Evolutionary conservation across 2,113 vertebrate species (phyloP).

Genomic region (Gallinago jamesoni): DNA sequence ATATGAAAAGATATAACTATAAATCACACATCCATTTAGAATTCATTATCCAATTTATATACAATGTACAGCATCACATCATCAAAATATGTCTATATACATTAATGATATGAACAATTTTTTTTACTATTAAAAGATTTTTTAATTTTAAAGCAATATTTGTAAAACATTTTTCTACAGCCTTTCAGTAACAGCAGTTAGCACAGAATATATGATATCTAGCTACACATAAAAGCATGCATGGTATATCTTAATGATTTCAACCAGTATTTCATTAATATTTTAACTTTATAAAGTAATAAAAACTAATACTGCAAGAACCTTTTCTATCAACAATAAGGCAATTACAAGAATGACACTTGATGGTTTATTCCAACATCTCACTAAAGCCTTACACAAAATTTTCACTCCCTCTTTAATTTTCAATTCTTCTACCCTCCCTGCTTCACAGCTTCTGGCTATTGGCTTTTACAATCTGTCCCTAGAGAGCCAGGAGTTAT

Average conservation of each 20-base stretch:
- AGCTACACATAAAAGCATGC: not conserved
- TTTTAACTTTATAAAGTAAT: slow-evolving; percentile 40
- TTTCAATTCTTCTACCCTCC: slow-evolving; percentile 95
- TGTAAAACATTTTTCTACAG: not conserved
- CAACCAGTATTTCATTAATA: not conserved
- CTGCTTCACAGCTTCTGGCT: slow-evolving; percentile 96
- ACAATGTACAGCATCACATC: not conserved
- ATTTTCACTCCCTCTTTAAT: slow-evolving; percentile 89
- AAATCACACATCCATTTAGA: not conserved
- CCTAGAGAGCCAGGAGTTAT: slow-evolving; percentile 98
- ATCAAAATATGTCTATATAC: not conserved
- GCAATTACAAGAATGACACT: slow-evolving; percentile 70
- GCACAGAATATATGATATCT: not conserved
- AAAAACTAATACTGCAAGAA: slow-evolving; percentile 20
- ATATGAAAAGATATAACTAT: not conserved
- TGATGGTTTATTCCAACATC: slow-evolving; percentile 75
- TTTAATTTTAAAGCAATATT: not conserved
- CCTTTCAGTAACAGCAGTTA: not conserved
- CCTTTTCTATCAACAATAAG: slow-evolving; percentile 29
- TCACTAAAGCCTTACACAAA: slow-evolving; percentile 70
- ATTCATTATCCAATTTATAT: not conserved
- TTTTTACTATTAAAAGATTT: not conserved
- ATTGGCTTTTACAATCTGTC: slow-evolving; percentile 99
- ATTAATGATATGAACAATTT: not conserved
- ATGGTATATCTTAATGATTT: not conserved